These are phyloP conservation scores for Chaetura pelagica DNA, from an alignment of 2,113 vertebrate genomes.

Conservation along the genomic window DNA sequence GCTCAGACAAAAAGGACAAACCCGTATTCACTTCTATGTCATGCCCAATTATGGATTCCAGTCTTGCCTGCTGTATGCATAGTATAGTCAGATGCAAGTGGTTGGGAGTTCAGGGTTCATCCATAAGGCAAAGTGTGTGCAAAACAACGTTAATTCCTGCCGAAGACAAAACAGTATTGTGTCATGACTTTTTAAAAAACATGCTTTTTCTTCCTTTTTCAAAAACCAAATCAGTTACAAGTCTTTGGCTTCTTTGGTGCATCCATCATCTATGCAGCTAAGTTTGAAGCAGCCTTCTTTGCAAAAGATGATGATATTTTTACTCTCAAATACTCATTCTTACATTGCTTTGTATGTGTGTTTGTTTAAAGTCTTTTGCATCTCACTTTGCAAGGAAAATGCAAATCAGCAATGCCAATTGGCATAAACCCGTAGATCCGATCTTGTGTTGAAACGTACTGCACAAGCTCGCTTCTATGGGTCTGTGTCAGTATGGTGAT, in stretches of 20 bases:
- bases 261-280: neutral
- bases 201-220: neutral
- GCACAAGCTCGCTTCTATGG: slow-evolving; percentile 99
- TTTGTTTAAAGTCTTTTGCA: slow-evolving; percentile 20
- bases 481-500: slow-evolving; percentile 96
- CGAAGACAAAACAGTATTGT: neutral
- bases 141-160: neutral
- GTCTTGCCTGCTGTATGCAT: neutral
- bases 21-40: neutral
- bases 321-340: neutral
- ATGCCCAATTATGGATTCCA: neutral
- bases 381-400: neutral
- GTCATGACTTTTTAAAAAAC: accelerated
- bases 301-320: neutral
- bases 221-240: neutral
- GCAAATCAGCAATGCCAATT: slow-evolving; percentile 78
- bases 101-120: neutral
- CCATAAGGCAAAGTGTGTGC: accelerated
- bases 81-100: neutral
- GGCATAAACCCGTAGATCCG: slow-evolving; percentile 99
- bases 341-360: neutral
- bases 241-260: neutral
- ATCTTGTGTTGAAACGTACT: slow-evolving; percentile 96
- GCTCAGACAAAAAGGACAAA: slow-evolving; percentile 25
- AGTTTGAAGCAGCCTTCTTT: neutral